Evolutionary conservation across 2,113 vertebrate genomes (phyloP).

Genomic region (Tautogolabrus adspersus): DNA sequence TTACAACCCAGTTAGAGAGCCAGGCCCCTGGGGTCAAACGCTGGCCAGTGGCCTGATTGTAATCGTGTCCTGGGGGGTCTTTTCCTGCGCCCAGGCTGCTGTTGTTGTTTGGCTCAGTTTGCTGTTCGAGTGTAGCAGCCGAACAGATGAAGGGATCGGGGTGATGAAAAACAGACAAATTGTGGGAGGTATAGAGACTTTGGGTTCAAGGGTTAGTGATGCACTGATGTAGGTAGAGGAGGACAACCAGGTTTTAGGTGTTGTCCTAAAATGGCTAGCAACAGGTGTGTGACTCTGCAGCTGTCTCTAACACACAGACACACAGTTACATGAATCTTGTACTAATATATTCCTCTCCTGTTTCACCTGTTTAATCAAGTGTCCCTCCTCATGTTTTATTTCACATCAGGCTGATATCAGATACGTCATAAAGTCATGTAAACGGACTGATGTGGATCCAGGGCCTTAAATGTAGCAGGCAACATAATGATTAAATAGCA

Average conservation of each 20-base stretch:
- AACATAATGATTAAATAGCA: too few species aligned
- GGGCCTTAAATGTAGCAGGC: too few species aligned
- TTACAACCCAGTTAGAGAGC: conserved; percentile 69
- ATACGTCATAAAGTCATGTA: too few species aligned
- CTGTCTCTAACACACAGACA: not conserved
- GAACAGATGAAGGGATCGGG: conserved; percentile 57
- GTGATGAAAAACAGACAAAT: conserved; percentile 72
- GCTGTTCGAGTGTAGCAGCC: conserved; percentile 66
- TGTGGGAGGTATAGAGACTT: conserved; percentile 70
- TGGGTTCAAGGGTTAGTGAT: conserved; percentile 64
- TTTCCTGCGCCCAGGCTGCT: conserved; percentile 52
- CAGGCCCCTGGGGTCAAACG: conserved; percentile 60
- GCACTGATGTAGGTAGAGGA: conserved; percentile 68
- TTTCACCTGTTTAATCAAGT: not conserved
- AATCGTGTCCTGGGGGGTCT: conserved; percentile 72
- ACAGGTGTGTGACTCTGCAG: conserved; percentile 66
- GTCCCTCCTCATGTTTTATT: too few species aligned
- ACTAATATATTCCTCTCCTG: not conserved
- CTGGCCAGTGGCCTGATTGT: conserved; percentile 66
- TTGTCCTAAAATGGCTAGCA: conserved; percentile 21
- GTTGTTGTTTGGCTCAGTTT: conserved; percentile 76
- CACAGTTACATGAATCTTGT: too few species aligned
- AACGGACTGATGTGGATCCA: too few species aligned
- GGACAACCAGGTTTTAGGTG: conserved; percentile 19
- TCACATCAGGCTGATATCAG: too few species aligned